Percentiles rank a stretch among this genome's conserved stretches.
These are phyloP conservation scores for Argyrosomus regius DNA, from an alignment of 2,797 vertebrate genomes.

Conservation along the genomic window DNA sequence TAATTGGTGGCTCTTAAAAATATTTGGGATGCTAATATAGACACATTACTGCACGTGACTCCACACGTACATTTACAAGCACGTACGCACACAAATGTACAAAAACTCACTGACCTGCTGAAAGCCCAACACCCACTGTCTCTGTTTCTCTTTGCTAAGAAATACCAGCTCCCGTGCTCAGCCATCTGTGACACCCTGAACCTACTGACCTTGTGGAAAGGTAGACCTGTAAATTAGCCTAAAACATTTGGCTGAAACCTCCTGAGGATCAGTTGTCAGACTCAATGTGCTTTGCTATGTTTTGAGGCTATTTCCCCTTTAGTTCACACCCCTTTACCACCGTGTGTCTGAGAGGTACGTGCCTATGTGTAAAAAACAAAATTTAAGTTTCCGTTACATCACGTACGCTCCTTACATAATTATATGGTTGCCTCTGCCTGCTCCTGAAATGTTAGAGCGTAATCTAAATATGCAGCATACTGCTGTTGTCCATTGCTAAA, in stretches of 20 bases:
- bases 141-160: constrained; percentile 55
- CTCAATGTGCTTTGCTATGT: constrained; percentile 35
- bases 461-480: not conserved
- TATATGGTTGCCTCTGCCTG: constrained; percentile 10
- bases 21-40: constrained; percentile 1
- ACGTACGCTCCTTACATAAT: constrained; percentile 33
- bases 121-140: constrained; percentile 57
- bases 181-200: constrained; percentile 77
- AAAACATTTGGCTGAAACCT: constrained; percentile 58
- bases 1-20: constrained; percentile 31
- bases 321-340: constrained; percentile 28
- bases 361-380: constrained; percentile 17
- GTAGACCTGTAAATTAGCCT: constrained; percentile 61
- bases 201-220: constrained; percentile 65
- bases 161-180: constrained; percentile 64
- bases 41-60: constrained; percentile 26
- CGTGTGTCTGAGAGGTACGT: constrained; percentile 13
- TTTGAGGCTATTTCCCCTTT: constrained; percentile 42
- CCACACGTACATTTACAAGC: constrained; percentile 32
- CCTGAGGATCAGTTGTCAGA: constrained; percentile 54
- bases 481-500: not conserved
- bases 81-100: constrained; percentile 48
- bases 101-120: constrained; percentile 74
- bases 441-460: not conserved
- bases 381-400: constrained; percentile 45